Base-by-base conservation (phyloP, 37 sponge, comb jelly and placozoan species). In the Axinella damicornis region DNA sequence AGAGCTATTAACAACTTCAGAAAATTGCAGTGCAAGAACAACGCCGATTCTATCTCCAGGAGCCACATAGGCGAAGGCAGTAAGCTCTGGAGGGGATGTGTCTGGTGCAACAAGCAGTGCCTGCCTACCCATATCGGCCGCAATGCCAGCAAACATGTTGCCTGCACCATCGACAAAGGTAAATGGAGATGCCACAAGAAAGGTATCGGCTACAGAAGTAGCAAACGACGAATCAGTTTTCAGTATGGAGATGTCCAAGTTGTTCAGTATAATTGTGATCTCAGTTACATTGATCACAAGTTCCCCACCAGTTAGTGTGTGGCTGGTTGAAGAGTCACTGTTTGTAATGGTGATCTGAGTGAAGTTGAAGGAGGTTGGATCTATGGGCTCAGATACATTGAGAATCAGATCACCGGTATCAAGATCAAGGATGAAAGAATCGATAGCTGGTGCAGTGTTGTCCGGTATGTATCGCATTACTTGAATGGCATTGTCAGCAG, bases 31-130 rank as follows among this genome's bases (percentile, higher is more conserved):
- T 33, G 38, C 70, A 14, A 95, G 54, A 5, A 92, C 79, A 32
- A 93, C 64, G 63, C 94, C 94, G 54, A 87, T 78, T 55, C 93
- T 80, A 65, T 93, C 93, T 61, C 82, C 83, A 31, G 94, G 82
- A 20, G 90, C 83, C 18, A 71, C 75, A 38, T 93, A 93, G 40
- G 80, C 67, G 80, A 93, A 93, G 20, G 83, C 69, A 2, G 57
- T 19, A 14, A 95, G 66, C 20, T 35, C 33, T 30, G 96, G 96
- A 20, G 68, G 37, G 17, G 80, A 68, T 2, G 71, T 53, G 52
- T 95, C 93, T 39, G 39, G 28, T 52, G 78, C 20, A 31, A 89
- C 78, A n/a, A 16, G 20, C n/a, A 66, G 27, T 16, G 89, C 90
- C 61, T 62, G 74, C 24, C 60, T 32, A 30, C 90, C 82, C 76